These are phyloP conservation scores for Lasaia peninsularis DNA, from an alignment of 1,140 invertebrate species.

Conservation along the genomic window DNA sequence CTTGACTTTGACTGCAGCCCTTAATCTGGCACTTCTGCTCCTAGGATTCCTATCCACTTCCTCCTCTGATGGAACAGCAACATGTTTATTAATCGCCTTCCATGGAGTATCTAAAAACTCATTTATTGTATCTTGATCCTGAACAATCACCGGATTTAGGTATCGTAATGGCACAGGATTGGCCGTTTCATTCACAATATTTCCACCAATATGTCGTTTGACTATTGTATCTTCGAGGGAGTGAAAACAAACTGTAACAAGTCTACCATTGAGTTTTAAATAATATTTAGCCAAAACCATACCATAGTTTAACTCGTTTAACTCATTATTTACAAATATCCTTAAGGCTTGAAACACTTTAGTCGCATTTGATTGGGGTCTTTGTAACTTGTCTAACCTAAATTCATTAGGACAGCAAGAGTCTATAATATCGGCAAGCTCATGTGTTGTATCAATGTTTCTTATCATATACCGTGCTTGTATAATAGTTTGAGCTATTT, in stretches of 20 bases:
- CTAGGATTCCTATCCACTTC: slow-evolving; percentile 90
- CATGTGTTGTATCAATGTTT: slow-evolving; percentile 88
- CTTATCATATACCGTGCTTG: slow-evolving; percentile 91
- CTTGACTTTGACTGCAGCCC: slow-evolving; percentile 87
- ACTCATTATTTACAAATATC: slow-evolving; percentile 98
- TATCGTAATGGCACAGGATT: slow-evolving; percentile 84
- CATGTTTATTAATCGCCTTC: slow-evolving; percentile 89
- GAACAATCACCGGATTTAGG: slow-evolving; percentile 76
- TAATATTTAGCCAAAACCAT: slow-evolving; percentile 87
- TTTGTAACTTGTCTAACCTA: slow-evolving; percentile 84
- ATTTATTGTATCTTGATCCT: slow-evolving; percentile 79
- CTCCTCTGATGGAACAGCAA: slow-evolving; percentile 83
- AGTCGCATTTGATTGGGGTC: slow-evolving; percentile 89
- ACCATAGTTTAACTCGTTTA: slow-evolving; percentile 96
- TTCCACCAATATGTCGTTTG: slow-evolving; percentile 91
- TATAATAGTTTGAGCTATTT: slow-evolving; percentile 92
- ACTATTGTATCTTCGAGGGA: slow-evolving; percentile 97
- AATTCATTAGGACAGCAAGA: slow-evolving; percentile 80
- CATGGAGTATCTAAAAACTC: slow-evolving; percentile 82
- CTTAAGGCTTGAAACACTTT: slow-evolving; percentile 96
- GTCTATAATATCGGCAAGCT: slow-evolving; percentile 89
- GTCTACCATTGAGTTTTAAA: slow-evolving; percentile 85
- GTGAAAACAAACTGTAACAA: slow-evolving; percentile 93
- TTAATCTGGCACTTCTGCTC: slow-evolving; percentile 91
- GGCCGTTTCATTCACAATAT: slow-evolving; percentile 82